Percentiles rank a stretch among this genome's conserved stretches.
These are phyloP conservation scores for Apodemus sylvaticus DNA, from an alignment of 2,113 vertebrate species.

Conservation along the genomic window DNA sequence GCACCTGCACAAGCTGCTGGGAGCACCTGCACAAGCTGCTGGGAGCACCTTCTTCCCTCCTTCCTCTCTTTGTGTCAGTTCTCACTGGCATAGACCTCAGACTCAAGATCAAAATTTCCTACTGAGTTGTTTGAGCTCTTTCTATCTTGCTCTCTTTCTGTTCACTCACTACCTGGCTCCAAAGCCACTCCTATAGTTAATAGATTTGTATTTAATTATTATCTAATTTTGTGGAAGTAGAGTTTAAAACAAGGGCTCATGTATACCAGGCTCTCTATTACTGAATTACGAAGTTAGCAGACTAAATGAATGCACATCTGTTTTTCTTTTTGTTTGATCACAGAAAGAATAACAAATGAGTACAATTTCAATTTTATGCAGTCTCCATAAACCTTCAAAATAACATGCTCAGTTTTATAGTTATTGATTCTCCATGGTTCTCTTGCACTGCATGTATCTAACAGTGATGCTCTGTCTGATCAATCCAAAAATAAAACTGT, in stretches of 20 bases:
- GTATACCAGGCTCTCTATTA: neutral
- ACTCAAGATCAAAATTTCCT: neutral
- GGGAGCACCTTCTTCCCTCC: neutral
- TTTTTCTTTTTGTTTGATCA: neutral
- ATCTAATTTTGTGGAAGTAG: neutral
- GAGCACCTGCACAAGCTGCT: too few species aligned
- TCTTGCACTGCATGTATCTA: neutral
- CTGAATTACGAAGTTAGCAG: neutral
- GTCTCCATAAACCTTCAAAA: neutral
- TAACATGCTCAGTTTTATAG: neutral
- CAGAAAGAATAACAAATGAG: neutral
- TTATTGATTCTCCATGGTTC: neutral
- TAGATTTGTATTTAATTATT: neutral
- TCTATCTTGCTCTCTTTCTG: neutral
- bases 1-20: too few species aligned
- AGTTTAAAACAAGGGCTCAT: neutral
- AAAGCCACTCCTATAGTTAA: neutral
- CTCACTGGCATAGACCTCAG: neutral
- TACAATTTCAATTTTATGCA: neutral
- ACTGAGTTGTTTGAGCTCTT: neutral
- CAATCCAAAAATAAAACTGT: constrained; percentile 45
- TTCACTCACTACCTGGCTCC: neutral
- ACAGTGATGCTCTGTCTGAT: neutral
- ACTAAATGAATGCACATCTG: neutral
- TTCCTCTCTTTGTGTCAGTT: neutral